Evolutionary conservation across 2,888 invertebrate genomes (phyloP).

Genomic region (Tubulanus polymorphus): DNA sequence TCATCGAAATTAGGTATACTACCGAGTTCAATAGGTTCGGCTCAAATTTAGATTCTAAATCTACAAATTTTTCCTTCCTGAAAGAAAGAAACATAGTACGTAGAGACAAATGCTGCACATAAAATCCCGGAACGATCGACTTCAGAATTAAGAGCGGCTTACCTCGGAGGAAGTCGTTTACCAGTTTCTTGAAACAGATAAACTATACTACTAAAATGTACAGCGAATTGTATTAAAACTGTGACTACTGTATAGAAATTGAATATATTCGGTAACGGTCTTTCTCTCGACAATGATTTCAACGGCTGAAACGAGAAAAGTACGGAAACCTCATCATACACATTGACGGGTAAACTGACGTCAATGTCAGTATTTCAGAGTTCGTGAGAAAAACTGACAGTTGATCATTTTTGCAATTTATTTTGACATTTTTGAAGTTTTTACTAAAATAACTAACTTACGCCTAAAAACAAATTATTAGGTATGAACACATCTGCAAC

Average conservation of each 20-base stretch:
- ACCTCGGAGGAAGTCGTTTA: conserved; percentile 61
- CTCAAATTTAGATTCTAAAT: conserved; percentile 77
- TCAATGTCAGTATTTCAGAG: no score
- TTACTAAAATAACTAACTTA: no score
- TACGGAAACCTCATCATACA: no score
- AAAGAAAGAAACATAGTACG: conserved; percentile 14
- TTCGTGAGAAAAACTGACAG: no score
- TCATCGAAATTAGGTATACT: conserved; percentile 96
- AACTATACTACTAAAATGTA: conserved; percentile 88
- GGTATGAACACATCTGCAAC: no score
- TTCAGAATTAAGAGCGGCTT: conserved; percentile 7
- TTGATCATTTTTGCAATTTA: no score
- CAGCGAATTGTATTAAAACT: conserved; percentile 87
- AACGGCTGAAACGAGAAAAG: conserved; percentile 70
- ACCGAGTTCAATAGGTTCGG: conserved; percentile 95
- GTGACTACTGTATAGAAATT: conserved; percentile 95
- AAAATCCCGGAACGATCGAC: neutral
- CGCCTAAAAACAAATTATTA: no score
- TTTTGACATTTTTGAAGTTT: no score
- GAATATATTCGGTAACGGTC: conserved; percentile 97
- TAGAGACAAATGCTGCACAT: conserved; percentile 7
- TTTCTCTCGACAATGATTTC: conserved; percentile 83
- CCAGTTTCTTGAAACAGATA: conserved; percentile 68
- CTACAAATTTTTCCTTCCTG: conserved; percentile 38
- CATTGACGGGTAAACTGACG: no score